Base-by-base conservation (phyloP, 2,113 vertebrate species). In the Numenius arquata region DNA sequence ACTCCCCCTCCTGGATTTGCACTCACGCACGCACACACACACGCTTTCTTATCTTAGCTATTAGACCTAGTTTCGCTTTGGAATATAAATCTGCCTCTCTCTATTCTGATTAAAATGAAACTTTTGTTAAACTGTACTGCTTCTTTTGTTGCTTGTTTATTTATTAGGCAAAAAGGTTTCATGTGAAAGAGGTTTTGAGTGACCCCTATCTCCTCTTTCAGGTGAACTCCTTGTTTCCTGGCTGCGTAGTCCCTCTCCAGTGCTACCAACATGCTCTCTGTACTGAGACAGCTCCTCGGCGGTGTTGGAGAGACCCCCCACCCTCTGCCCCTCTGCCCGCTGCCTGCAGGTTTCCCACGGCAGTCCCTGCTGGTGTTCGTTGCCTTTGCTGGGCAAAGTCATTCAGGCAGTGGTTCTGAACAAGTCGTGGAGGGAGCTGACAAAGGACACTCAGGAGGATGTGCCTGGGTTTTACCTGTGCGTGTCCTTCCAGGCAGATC, bases 1-100 rank as follows among this genome's bases (percentile, higher is more conserved):
- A 93, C 96, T 95, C 38, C 63, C 91, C 74, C 79, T 90, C 92
- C 95, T 96, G 94, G 91, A 96, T 98, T 97, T 97, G 90, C 86
- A 84, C 63, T 16, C 52, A 85, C 0, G 1, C 67, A 80, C 0
- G 2, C 68, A 20, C 34, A 11, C 61, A 70, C 82, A 56, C n/a
- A 40, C 4, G 21, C 48, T 91, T 80, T 89, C 90, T 95, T 93
- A 76, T 95, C 91, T 93, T 56, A 63, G 48, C 88, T 83, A 15
- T 84, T 72, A 75, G 56, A 84, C 43, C 3, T 11, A 89, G 30
- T 93, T 95, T 91, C 17, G 19, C 29, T 93, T 59, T 56, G 41
- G 40, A 92, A 73, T 75, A 89, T 34, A 67, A 92, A 95, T 90
- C 74, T 91, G 43, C 36, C 45, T 61, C 61, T 83, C 52, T 86